Conservation (phyloP, 2,797 vertebrate species). For the Mormyrops attenuatus region DNA sequence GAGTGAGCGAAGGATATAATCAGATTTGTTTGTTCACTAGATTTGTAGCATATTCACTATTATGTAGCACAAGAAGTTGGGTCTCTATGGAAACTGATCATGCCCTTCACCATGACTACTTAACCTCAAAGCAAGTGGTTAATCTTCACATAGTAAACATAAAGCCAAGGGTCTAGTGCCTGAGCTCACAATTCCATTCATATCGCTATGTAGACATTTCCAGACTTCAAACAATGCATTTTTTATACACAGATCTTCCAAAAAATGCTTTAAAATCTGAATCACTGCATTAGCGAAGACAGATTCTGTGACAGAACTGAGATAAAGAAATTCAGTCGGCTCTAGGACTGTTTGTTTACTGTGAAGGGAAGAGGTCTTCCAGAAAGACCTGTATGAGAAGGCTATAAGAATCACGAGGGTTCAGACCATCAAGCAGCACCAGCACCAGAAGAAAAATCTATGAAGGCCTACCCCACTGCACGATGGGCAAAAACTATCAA, state of each 20-base stretch:
- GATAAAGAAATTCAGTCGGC: constrained; percentile 21
- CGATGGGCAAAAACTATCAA: background rate
- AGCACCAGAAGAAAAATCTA: background rate
- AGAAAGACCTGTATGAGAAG: background rate
- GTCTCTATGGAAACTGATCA: background rate
- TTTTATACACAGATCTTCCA: background rate
- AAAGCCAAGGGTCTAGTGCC: constrained; percentile 33
- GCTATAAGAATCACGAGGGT: background rate
- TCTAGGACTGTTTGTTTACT: constrained; percentile 21
- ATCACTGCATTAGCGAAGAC: background rate
- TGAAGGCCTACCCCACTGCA: background rate
- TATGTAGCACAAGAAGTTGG: background rate
- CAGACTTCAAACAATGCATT: background rate
- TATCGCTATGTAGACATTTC: background rate
- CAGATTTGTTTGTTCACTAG: background rate
- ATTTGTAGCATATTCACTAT: background rate
- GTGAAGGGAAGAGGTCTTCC: background rate
- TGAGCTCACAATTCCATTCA: background rate
- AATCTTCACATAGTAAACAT: constrained; percentile 21
- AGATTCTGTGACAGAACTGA: constrained; percentile 1
- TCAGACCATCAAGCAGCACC: background rate
- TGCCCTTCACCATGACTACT: background rate
- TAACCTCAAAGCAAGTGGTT: background rate
- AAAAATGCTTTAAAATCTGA: background rate
- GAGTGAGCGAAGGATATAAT: background rate